Evolutionary conservation across 92 coral and sea anemone genomes (phyloP), one percentile per base, ranked within the genome.

Genomic region (Parazoanthus atlanticus): DNA sequence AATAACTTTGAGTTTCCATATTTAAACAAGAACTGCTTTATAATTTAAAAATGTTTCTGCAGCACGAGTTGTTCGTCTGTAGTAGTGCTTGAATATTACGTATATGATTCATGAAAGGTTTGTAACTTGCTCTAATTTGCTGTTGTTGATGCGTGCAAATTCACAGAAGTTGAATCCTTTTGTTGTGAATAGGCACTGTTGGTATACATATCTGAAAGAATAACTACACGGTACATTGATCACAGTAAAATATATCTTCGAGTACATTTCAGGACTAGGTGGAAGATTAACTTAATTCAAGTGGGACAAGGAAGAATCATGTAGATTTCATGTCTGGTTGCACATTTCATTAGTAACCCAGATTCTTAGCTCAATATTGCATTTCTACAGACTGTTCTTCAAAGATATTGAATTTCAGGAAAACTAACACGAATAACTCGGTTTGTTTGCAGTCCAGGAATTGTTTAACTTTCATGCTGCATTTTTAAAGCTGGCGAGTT

Each of bases 371-470:
- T 69, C 34, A 43, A 28, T 67, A 10, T 83, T 69, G 71, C 78
- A 70, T 71, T 40, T 64, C 23, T 61, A 17, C 36, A n/a, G n/a
- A n/a, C n/a, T n/a, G 40, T 67, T 82, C 77, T 70, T 38, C 21
- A 30, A 43, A 31, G 87, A n/a, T 84, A 84, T 84, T 46, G 74
- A 84, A 72, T 84, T 70, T 84, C 78, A 69, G 17, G 41, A 13
- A 70, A 70, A 66, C 41, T 52, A 41, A 36, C 13, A 33, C 7
- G 40, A 69, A 54, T 70, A 70, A 70, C 65, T 70, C 64, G 41
- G 78, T 46, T 84, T 84, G 65, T 84, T 84, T 84, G 87, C 87
- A 70, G 66, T 43, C 65, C 28, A 9, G 64, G 66, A 84, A 46
- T 84, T 84, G 87, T 71, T 69, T 69, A 26, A 41, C 66, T 28